Conservation (phyloP, 2,113 vertebrate species). For the Syngnathoides biaculeatus region DNA sequence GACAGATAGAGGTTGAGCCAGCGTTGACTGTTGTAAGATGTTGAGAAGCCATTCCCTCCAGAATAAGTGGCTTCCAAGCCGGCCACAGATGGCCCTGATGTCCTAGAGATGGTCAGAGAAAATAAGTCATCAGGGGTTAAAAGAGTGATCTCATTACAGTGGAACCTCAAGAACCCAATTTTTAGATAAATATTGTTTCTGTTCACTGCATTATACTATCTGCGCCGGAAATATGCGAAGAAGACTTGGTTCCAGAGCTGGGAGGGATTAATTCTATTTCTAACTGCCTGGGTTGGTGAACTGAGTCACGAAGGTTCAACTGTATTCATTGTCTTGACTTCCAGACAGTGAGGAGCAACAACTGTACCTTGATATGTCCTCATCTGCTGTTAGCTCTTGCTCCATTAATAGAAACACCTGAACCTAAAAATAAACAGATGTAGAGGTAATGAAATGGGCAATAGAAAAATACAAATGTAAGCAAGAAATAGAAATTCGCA, state of each 20-base stretch:
- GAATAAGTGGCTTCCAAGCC: constrained; percentile 96
- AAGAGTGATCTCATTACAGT: neutral
- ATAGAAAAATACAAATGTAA: neutral
- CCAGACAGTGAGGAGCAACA: neutral
- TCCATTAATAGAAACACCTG: constrained; percentile 71
- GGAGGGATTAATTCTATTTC: neutral
- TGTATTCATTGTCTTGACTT: neutral
- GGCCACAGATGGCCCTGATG: constrained; percentile 89
- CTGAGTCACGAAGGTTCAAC: neutral
- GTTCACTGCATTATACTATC: neutral
- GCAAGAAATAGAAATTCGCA: neutral
- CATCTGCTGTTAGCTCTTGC: constrained; percentile 82
- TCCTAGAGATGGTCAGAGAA: constrained; percentile 68
- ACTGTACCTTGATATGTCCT: constrained; percentile 92
- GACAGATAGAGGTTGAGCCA: constrained; percentile 99
- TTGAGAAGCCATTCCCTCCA: constrained; percentile 96
- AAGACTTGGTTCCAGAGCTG: neutral
- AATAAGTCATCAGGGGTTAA: neutral
- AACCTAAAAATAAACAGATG: constrained; percentile 40
- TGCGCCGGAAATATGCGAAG: neutral
- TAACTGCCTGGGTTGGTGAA: neutral
- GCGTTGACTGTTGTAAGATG: constrained; percentile 97
- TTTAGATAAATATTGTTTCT: too few relatives aligned
- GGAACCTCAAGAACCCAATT: neutral
- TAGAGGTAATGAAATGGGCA: neutral